Evolutionary conservation across 2,113 vertebrate species (phyloP), one percentile per base, ranked within the genome.

Genomic region (Genyomyrus donnyi): DNA sequence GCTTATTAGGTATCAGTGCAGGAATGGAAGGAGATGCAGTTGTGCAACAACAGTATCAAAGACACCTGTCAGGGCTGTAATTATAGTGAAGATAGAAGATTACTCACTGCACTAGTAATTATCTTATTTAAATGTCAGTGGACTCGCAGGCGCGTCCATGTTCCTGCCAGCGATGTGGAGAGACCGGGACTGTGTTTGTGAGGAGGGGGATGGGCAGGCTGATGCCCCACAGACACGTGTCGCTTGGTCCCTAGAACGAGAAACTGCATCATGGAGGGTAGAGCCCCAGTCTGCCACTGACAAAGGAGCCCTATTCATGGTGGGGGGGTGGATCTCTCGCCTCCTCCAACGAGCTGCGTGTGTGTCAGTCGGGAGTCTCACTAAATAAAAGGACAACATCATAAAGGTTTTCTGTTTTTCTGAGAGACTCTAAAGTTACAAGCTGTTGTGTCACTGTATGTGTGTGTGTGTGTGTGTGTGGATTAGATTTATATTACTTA

Each of bases 361-460:
- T 94, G 89, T 95, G 94, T 95, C 94, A 95, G 92, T 91, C 92
- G 91, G 93, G 91, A 93, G 91, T 92, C 91, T 90, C 89, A 66
- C 35, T 91, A 90, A 87, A 92, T 85, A 85, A 89, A 66, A 89
- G 53, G 87, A 90, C 91, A 91, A 95, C 94, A 94, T 94, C 94
- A 94, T 92, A 95, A 92, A 93, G 93, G 94, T 94, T 95, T 94
- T 93, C 92, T 10, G 9, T 27, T 94, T 94, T 93, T 27, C 88
- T 90, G 91, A 46, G 19, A 11, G 21, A 21, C 7, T 62, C 31
- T 35, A 42, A 42, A 42, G 17, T n/a, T 62, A 39, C 87, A 45
- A 5, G 4, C 53, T 31, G 8, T 10, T 11, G 27, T 66, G 58
- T 66, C 58, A 62, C 2, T 66, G n/a, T 27, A 9, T 10, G 9